Percentiles rank a stretch among this genome's conserved stretches.
Conservation (phyloP, 2,888 invertebrate species). For the Melangyna quadrimaculata region DNA sequence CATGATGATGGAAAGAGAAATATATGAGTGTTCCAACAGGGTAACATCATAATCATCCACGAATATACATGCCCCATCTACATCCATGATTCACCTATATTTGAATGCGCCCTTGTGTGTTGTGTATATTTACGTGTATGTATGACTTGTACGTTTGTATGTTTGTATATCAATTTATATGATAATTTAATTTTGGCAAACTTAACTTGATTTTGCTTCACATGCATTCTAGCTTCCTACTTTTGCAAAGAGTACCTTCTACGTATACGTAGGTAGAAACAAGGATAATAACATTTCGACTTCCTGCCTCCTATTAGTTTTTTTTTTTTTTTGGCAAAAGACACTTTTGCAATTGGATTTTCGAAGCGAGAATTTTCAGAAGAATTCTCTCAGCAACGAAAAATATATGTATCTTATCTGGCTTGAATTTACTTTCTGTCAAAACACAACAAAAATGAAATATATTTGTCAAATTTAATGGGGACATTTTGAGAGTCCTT, state of each 20-base stretch:
- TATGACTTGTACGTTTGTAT: constrained; percentile 38
- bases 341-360: constrained; percentile 25
- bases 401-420: no score
- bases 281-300: constrained; percentile 51
- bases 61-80: neutral
- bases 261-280: neutral
- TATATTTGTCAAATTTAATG: constrained; percentile 6
- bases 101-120: constrained; percentile 12
- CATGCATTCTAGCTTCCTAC: constrained; percentile 31
- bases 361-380: constrained; percentile 1
- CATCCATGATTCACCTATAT: constrained; percentile 1
- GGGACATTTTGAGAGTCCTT: constrained; percentile 12
- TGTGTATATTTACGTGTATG: neutral
- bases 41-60: neutral
- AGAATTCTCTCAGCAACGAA: neutral
- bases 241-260: neutral
- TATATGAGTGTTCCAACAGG: neutral
- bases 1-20: neutral
- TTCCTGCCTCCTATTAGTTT: neutral
- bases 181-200: constrained; percentile 61
- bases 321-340: neutral
- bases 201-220: constrained; percentile 62
- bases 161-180: constrained; percentile 64
- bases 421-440: no score
- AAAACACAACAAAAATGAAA: neutral